A percentile compares a stretch with the other conserved stretches of the same genome.
phyloP scores from a whole-genome alignment of 1,140 invertebrate species.

The Helicorthomorpha holstii region DNA sequence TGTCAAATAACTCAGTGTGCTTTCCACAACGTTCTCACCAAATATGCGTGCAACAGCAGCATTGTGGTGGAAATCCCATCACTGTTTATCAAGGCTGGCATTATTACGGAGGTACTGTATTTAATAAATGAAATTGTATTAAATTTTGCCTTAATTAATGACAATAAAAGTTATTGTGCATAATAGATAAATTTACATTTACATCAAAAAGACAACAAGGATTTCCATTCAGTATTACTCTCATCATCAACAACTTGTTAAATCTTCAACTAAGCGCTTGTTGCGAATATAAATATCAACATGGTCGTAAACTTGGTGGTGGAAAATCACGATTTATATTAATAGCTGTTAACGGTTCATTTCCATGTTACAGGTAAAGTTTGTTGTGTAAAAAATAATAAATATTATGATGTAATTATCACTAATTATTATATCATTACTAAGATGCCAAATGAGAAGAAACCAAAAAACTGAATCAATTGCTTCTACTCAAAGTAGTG shows the following conservation, averaged over 20 bases:
- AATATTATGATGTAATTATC: too few species aligned
- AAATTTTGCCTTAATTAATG: too few species aligned
- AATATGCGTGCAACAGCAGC: neutral
- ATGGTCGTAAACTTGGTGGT: constrained; percentile 22
- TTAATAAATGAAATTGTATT: neutral
- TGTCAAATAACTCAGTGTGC: too few species aligned
- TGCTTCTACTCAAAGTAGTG: too few species aligned
- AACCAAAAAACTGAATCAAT: too few species aligned
- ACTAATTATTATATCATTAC: too few species aligned
- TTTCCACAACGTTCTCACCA: neutral
- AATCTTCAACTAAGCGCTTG: constrained; percentile 25
- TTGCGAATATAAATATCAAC: constrained; percentile 26
- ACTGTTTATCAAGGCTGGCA: neutral
- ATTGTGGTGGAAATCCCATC: neutral
- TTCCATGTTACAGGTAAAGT: constrained; percentile 24
- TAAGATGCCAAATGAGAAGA: too few species aligned
- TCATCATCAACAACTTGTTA: constrained; percentile 24
- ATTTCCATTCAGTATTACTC: constrained; percentile 26
- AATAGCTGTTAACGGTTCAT: constrained; percentile 17
- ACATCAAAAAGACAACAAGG: constrained; percentile 24
- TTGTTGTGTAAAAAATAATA: neutral
- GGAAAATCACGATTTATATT: constrained; percentile 25
- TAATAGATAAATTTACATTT: constrained; percentile 23
- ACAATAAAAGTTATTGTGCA: neutral
- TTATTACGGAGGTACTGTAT: neutral